Conservation (phyloP, 1,140 invertebrate species). For the Mya arenaria region DNA sequence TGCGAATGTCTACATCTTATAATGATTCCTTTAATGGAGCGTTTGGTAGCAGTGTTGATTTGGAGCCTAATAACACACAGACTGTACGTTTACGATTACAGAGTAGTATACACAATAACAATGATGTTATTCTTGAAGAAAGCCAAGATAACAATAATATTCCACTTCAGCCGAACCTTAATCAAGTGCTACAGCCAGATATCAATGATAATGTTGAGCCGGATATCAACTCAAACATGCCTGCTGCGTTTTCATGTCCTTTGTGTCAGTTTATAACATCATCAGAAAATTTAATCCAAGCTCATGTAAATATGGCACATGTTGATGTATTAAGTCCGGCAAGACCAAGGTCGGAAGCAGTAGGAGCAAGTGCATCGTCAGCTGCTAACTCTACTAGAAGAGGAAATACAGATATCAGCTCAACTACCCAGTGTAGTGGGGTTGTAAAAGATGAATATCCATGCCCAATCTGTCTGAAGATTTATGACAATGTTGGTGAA, state of each 20-base stretch:
- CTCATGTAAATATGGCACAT: constrained; percentile 92
- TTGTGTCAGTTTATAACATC: constrained; percentile 90
- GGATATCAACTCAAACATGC: constrained; percentile 79
- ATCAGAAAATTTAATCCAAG: constrained; percentile 88
- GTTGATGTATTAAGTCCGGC: constrained; percentile 92
- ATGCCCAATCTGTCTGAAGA: constrained; percentile 72
- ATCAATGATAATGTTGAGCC: constrained; percentile 78
- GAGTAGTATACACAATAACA: constrained; percentile 39
- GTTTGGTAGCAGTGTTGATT: background rate
- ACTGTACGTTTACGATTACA: constrained; percentile 9
- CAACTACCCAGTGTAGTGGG: constrained; percentile 71
- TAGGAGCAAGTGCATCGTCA: background rate
- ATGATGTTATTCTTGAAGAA: constrained; percentile 50
- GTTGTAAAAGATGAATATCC: constrained; percentile 85
- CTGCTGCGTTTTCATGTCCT: constrained; percentile 84
- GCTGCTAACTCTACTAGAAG: background rate
- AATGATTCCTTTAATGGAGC: too few species aligned
- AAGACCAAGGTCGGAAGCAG: constrained; percentile 77
- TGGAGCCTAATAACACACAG: constrained; percentile 11
- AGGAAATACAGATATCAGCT: background rate
- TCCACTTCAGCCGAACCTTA: constrained; percentile 45
- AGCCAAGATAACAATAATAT: constrained; percentile 42
- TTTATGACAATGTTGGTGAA: constrained; percentile 87
- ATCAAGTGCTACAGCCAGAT: constrained; percentile 57
- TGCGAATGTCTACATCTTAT: constrained; percentile 19